These are phyloP conservation scores for Dryomyza anilis DNA, from an alignment of 2,888 invertebrate genomes.

Conservation along the genomic window DNA sequence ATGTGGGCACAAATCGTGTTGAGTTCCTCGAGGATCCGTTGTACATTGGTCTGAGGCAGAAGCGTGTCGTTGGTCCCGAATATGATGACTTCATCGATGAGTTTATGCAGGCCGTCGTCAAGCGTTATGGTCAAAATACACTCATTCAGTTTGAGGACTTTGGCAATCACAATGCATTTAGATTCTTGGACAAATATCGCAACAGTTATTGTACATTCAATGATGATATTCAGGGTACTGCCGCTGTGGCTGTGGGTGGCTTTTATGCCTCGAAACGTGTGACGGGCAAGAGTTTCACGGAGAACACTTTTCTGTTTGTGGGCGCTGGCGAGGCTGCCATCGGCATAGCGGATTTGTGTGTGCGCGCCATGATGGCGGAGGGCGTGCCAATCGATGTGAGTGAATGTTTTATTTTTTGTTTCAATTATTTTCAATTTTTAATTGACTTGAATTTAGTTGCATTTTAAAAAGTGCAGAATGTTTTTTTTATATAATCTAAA, in stretches of 20 bases:
- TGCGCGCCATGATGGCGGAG: slow-evolving; percentile 84
- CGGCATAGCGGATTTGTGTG: slow-evolving; percentile 89
- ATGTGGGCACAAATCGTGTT: slow-evolving; percentile 94
- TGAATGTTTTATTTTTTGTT: background rate
- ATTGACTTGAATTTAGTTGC: background rate
- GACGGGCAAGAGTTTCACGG: slow-evolving; percentile 74
- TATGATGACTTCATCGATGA: slow-evolving; percentile 96
- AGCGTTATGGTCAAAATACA: slow-evolving; percentile 84
- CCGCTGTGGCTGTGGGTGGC: slow-evolving; percentile 94
- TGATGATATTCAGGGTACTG: slow-evolving; percentile 98
- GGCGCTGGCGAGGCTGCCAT: slow-evolving; percentile 92
- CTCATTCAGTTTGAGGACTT: slow-evolving; percentile 96
- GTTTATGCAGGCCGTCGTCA: slow-evolving; percentile 93
- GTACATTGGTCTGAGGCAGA: slow-evolving; percentile 90
- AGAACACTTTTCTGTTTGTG: slow-evolving; percentile 89
- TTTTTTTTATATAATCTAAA: background rate
- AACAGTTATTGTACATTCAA: slow-evolving; percentile 95
- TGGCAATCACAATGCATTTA: slow-evolving; percentile 95
- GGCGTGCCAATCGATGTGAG: slow-evolving; percentile 63
- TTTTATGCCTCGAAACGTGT: slow-evolving; percentile 64
- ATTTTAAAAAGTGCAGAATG: background rate
- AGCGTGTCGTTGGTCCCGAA: slow-evolving; percentile 79
- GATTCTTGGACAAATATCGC: slow-evolving; percentile 88
- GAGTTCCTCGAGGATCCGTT: slow-evolving; percentile 88
- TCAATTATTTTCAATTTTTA: background rate